Percentiles rank a stretch among this genome's conserved stretches.
These are phyloP conservation scores for Baccha elongata DNA, from an alignment of 2,888 invertebrate genomes.

Conservation along the genomic window DNA sequence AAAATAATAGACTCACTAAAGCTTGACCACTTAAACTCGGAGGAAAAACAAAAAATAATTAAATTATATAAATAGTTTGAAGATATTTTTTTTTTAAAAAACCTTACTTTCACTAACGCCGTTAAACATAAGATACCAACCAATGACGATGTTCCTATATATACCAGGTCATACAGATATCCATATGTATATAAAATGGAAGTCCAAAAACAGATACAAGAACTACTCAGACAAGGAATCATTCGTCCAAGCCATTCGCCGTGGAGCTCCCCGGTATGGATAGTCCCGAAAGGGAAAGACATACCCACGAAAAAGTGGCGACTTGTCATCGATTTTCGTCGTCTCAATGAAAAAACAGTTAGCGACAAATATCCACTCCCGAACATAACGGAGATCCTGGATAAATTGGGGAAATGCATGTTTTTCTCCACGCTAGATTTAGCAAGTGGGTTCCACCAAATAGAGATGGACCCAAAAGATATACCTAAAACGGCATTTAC, in stretches of 20 bases:
- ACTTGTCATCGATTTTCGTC: too few relatives aligned
- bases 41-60: neutral
- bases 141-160: neutral
- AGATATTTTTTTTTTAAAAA: neutral
- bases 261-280: too few relatives aligned
- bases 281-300: too few relatives aligned
- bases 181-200: neutral
- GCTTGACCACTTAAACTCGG: neutral
- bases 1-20: neutral
- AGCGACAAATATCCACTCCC: too few relatives aligned
- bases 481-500: neutral
- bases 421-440: neutral
- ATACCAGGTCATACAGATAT: neutral
- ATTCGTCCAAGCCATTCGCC: too few relatives aligned
- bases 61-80: neutral
- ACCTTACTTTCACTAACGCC: neutral
- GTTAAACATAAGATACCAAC: neutral
- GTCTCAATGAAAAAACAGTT: neutral
- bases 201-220: neutral
- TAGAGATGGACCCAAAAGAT: neutral
- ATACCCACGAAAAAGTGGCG: too few relatives aligned
- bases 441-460: neutral
- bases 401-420: too few relatives aligned
- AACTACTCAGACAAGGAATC: neutral
- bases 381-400: too few relatives aligned